Conservation (phyloP, 2,888 invertebrate genomes). For the Phalera bucephala region DNA sequence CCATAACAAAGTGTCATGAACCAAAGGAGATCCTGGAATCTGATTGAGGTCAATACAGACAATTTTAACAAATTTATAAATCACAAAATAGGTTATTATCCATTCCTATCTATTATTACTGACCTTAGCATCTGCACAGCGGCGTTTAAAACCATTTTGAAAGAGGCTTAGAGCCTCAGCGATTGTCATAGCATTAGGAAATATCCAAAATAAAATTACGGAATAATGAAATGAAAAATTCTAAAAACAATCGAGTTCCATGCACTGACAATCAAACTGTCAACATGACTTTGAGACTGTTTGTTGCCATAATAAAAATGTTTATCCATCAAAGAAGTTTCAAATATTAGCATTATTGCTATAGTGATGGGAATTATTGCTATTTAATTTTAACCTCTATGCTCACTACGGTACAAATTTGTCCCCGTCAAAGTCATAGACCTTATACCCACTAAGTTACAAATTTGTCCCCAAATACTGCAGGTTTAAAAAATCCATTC, state of each 20-base stretch:
- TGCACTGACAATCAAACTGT: conserved; percentile 40
- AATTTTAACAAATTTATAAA: conserved; percentile 13
- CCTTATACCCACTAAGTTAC: no score
- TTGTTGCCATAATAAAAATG: conserved; percentile 18
- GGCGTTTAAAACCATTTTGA: conserved; percentile 88
- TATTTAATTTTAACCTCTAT: no score
- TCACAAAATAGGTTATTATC: conserved; percentile 24
- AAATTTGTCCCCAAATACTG: no score
- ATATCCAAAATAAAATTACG: conserved; percentile 47
- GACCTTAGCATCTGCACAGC: conserved; percentile 90
- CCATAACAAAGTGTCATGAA: no score
- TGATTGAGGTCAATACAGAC: background rate
- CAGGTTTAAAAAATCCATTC: no score
- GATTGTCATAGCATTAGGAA: conserved; percentile 77
- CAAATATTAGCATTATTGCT: no score
- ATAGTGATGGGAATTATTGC: no score
- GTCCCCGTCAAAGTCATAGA: no score
- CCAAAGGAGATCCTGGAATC: no score
- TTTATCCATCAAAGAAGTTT: no score
- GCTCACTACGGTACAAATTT: no score
- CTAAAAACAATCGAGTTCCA: conserved; percentile 73
- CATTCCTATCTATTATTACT: no score
- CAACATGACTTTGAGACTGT: conserved; percentile 22
- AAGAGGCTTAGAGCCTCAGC: conserved; percentile 76
- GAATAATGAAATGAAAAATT: conserved; percentile 54